phyloP scores from a whole-genome alignment of 2,888 invertebrate species.

The Neoaliturus tenellus region DNA sequence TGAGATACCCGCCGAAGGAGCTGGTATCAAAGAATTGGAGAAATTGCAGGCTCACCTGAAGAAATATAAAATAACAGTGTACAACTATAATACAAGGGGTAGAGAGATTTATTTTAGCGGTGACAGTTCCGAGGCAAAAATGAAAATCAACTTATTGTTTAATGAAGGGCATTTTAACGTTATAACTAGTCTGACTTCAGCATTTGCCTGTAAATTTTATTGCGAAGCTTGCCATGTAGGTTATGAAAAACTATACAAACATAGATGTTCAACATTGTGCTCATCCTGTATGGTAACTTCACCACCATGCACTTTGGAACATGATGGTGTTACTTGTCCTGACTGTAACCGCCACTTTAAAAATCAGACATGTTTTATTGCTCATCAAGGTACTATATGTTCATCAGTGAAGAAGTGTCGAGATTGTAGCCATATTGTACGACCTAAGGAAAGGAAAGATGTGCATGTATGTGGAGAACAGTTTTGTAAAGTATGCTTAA shows the following conservation, averaged over 20 bases:
- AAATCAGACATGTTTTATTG: neutral
- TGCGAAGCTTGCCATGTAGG: slow-evolving; percentile 65
- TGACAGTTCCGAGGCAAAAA: neutral
- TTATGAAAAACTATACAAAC: slow-evolving; percentile 51
- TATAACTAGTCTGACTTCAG: slow-evolving; percentile 64
- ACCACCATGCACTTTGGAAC: neutral
- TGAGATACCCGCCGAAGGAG: neutral
- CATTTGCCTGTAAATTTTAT: slow-evolving; percentile 64
- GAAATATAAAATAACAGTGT: slow-evolving; percentile 14
- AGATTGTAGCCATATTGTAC: slow-evolving; percentile 36
- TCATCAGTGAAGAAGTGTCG: slow-evolving; percentile 39
- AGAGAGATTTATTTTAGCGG: slow-evolving; percentile 9
- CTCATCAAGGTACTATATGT: neutral
- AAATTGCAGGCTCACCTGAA: slow-evolving; percentile 37
- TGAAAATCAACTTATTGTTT: slow-evolving; percentile 63
- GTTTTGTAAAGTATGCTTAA: slow-evolving; percentile 57
- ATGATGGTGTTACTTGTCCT: neutral
- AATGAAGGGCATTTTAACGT: slow-evolving; percentile 64
- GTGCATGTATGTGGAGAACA: slow-evolving; percentile 55
- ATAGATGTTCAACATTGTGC: neutral
- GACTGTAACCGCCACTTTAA: slow-evolving; percentile 1
- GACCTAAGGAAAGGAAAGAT: neutral
- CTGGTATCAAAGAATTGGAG: slow-evolving; percentile 8
- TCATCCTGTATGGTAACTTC: neutral
- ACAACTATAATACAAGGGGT: slow-evolving; percentile 32